Evolutionary conservation across 53 echinoderm and acorn worm species (phyloP), one percentile per base, ranked within the genome.

Genomic region (Luidia sarsii): DNA sequence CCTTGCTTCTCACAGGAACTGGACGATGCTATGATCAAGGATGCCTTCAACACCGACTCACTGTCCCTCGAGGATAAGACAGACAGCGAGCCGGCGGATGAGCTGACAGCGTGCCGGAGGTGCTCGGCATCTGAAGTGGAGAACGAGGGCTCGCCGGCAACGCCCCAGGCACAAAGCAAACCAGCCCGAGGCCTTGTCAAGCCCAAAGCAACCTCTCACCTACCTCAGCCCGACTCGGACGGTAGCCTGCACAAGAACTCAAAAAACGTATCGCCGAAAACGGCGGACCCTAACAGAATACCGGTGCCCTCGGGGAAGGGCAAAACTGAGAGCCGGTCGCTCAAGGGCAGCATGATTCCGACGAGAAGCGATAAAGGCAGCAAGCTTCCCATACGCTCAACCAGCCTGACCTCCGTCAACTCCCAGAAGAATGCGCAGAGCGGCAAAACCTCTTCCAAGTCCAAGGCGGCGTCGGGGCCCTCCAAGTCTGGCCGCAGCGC

Each of bases 1-100:
- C 95, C 95, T 1, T 95, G 85, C 49, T 95, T 84, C 75, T 95
- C 92, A 31, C 95, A 95, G 62, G 95, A 95, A 68, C 90, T 80
- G 80, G 95, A 95, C 65, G 87, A 87, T 85, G 95, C 82, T 20
- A 23, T 83, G 49, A 69, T 72, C 38, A 72, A 72, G 55, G 72
- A 72, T 55, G 56, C 39, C 25, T 15, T 72, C 7, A 54, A 72
- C 27, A 37, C 53, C 19, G 72, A 72, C 16, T 54, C 37, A 39
- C 56, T 50, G 32, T 54, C 37, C 2, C 37, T 72, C 23, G 72
- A 72, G 14, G 72, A 19, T 15, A 72, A 72, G 38, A n/a, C 37
- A 22, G 72, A 72, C 39, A 54, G 25, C 15, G 72, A 72, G 21
- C 23, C 72, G 56, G 37, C 34, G 22, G 72, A 72, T 39, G 72